Base-by-base conservation (phyloP, 2,797 vertebrate genomes). In the Kryptopterus vitreolus region DNA sequence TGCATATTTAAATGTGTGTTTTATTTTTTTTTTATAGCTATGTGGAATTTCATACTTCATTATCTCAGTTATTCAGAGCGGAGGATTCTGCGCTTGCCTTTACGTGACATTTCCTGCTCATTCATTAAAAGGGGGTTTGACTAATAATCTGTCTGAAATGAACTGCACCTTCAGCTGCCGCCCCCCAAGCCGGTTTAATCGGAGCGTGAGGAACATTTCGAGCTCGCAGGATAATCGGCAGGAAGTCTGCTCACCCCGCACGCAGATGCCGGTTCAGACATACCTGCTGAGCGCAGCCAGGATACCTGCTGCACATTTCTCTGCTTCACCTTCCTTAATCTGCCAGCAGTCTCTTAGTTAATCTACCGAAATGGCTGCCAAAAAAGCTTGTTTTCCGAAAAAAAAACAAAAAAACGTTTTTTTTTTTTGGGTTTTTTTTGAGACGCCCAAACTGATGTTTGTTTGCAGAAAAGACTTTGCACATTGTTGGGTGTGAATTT, bases 261-360 rank as follows among this genome's bases (percentile, higher is more conserved):
- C 59, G 74, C 80, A 87, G 80, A 84, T 80, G 78, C 68, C 22
- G 15, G 29, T 48, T 87, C 55, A 83, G 6, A 31, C 77, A 81
- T 88, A 88, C 85, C 89, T 91, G 89, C 82, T 87, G 85, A 83
- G 82, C 78, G 83, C 81, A 73, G 80, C 82, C 72, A 82, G 83
- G 38, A 84, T 84, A 11, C 83, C 83, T 85, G 86, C 85, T 85
- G 79, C 20, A 85, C 58, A 80, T 75, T 77, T 77, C 63, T 16
- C 59, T 22, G 52, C 78, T 79, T 80, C 86, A 85, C 82, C 78
- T 79, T 84, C 78, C 48, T 48, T 65, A 57, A 77, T 74, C 68
- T 80, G 58, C 77, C 74, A 77, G 29, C 35, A 65, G 78, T 24
- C 80, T 79, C 50, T 31, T 20, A 62, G 52, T 63, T 83, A 82